A percentile compares a stretch with the other conserved stretches of the same genome.
These are phyloP conservation scores for Omphaloscelis lunosa DNA, from an alignment of 2,888 invertebrate species.

Conservation along the genomic window DNA sequence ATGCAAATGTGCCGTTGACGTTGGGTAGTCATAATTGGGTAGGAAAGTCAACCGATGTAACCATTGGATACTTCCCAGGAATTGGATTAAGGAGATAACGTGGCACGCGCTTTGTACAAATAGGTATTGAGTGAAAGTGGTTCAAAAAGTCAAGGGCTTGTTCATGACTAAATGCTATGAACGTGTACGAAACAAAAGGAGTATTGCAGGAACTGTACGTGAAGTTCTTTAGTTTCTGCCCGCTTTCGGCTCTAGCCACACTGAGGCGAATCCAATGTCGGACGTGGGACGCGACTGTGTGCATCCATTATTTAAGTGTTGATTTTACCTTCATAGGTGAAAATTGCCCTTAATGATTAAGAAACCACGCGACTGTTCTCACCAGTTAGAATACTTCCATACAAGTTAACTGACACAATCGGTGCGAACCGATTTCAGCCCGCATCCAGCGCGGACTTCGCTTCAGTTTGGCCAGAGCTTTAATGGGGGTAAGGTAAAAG, in stretches of 20 bases:
- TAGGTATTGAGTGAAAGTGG: not conserved
- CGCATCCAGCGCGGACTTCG: not conserved
- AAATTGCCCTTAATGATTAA: not conserved
- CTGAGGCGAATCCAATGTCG: not conserved
- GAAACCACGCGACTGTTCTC: not conserved
- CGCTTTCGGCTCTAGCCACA: not conserved
- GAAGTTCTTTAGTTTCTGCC: not conserved
- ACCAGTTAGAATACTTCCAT: not conserved
- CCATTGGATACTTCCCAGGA: slow-evolving; percentile 3
- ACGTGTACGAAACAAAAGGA: not conserved
- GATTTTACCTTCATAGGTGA: no score
- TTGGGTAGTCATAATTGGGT: slow-evolving; percentile 2
- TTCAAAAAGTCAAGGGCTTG: not conserved
- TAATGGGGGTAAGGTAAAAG: not conserved
- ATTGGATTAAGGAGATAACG: not conserved
- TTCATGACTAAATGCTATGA: not conserved
- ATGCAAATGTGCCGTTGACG: not conserved
- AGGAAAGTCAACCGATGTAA: not conserved
- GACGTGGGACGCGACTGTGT: not conserved
- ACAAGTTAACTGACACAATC: not conserved
- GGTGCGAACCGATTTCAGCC: no score
- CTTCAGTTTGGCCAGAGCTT: not conserved
- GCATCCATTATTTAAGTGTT: not conserved
- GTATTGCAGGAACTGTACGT: not conserved
- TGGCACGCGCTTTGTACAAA: not conserved